A percentile compares a stretch with the other conserved stretches of the same genome.
These are phyloP conservation scores for Sternotherus odoratus DNA, from an alignment of 2,797 vertebrate species.

Conservation along the genomic window DNA sequence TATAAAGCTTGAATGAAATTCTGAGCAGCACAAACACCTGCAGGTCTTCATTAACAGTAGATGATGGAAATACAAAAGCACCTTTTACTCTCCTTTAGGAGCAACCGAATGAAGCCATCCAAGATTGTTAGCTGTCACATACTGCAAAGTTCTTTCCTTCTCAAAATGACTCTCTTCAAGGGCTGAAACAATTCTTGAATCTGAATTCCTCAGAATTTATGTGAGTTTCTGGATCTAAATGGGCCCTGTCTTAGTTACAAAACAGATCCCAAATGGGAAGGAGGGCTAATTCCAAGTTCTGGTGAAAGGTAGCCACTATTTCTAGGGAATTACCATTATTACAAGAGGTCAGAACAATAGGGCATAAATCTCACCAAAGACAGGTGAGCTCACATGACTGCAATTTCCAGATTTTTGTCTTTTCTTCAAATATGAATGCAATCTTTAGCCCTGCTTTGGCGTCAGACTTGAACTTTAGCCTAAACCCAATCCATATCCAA, in stretches of 20 bases:
- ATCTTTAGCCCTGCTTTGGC: background rate
- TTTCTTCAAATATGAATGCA: background rate
- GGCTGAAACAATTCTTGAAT: background rate
- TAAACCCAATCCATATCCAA: background rate
- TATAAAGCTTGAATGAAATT: background rate
- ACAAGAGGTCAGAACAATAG: background rate
- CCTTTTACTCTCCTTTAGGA: background rate
- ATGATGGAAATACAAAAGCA: background rate
- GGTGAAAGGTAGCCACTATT: background rate
- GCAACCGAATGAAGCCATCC: background rate
- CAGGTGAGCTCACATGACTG: background rate
- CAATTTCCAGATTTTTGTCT: background rate
- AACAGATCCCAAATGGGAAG: background rate
- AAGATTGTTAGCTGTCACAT: background rate
- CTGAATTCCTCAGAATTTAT: background rate
- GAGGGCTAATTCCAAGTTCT: background rate
- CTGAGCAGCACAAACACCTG: background rate
- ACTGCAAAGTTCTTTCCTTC: background rate
- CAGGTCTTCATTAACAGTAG: background rate
- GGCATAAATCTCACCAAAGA: background rate
- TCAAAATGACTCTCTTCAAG: background rate
- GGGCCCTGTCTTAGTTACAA: background rate
- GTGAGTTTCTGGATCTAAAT: background rate
- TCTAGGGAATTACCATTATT: background rate
- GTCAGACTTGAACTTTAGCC: background rate